Base-by-base conservation (phyloP, 1,140 invertebrate species). In the Drosophila asahinai region DNA sequence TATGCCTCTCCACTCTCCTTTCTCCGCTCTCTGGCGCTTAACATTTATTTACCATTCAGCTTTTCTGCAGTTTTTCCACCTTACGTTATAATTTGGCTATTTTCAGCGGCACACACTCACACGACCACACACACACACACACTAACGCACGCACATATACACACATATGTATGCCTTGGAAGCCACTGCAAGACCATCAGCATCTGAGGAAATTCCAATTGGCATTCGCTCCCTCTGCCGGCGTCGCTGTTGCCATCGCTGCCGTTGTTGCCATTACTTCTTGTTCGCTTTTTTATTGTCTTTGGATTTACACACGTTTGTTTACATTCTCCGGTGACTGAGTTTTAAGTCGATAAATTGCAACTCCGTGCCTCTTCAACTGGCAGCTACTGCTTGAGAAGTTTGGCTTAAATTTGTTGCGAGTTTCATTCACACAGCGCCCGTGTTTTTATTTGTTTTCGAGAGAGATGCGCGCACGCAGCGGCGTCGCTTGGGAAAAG, bases 141-240 rank as follows among this genome's bases (percentile, higher is more conserved):
- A 36, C 33, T 14, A 38, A 33, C 38, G 22, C 55, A 42, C 11
- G 25, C 40, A 71, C 51, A 45, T 48, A 51, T 22, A 52, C 33
- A 65, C 43, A n/a, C 17, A 11, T 3, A 25, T n/a, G 36, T 40
- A 36, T 63, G 33, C 11, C 30, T 57, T 25, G 36, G 62, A 66
- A 63, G 17, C 22, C 55, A 73, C 38, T 47, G 57, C 71, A 60
- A 72, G 71, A 62, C 68, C 68, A 74, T 62, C 68, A 74, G 71
- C 71, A 74, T 74, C 71, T 68, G 33, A 74, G 60, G 71, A 74
- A 62, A 74, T 74, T 72, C 55, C 54, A 60, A 60, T 52, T 73
- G 66, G 57, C 54, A 40, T 38, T 68, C 19, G 40, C 22, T 43
- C 30, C 27, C 27, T 49, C 47, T 72, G 68, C 65, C 49, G 17